Conservation (phyloP, 2,797 vertebrate species). For the Micromesistius poutassou region DNA sequence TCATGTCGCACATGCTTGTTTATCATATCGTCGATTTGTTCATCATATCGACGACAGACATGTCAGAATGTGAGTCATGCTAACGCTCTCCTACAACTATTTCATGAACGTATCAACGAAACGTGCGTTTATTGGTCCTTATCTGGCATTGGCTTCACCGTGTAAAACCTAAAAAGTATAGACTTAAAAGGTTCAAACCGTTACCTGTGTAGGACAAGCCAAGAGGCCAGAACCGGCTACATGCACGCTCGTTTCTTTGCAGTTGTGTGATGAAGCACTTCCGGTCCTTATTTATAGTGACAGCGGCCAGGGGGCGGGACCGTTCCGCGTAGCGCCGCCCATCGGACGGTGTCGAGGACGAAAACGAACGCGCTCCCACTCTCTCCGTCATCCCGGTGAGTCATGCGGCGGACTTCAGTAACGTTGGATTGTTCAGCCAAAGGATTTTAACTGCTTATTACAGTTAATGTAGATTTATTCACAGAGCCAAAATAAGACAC, state of each 20-base stretch:
- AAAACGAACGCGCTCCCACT: not conserved
- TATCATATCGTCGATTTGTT: too few relatives aligned
- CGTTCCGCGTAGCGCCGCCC: conserved; percentile 31
- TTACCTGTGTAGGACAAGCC: not conserved
- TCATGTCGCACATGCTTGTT: too few relatives aligned
- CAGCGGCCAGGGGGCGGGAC: not conserved
- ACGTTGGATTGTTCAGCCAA: too few relatives aligned
- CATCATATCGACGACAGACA: too few relatives aligned
- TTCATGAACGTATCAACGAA: not conserved
- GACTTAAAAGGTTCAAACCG: not conserved
- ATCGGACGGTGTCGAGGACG: conserved; percentile 13
- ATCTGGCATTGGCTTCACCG: not conserved
- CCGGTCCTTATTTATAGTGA: conserved; percentile 57
- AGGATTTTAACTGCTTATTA: too few relatives aligned
- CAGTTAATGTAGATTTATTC: too few relatives aligned
- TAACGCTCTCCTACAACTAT: too few relatives aligned
- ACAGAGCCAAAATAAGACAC: too few relatives aligned
- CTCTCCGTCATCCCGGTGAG: too few relatives aligned
- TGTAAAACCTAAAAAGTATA: not conserved
- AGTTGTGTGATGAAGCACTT: conserved; percentile 22
- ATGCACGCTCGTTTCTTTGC: conserved; percentile 31
- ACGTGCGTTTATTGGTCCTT: not conserved
- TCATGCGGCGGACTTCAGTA: too few relatives aligned
- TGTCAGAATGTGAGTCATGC: too few relatives aligned
- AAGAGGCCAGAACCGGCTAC: not conserved